Evolutionary conservation across 2,797 vertebrate genomes (phyloP).

Genomic region (Buphagus erythrorhynchus): DNA sequence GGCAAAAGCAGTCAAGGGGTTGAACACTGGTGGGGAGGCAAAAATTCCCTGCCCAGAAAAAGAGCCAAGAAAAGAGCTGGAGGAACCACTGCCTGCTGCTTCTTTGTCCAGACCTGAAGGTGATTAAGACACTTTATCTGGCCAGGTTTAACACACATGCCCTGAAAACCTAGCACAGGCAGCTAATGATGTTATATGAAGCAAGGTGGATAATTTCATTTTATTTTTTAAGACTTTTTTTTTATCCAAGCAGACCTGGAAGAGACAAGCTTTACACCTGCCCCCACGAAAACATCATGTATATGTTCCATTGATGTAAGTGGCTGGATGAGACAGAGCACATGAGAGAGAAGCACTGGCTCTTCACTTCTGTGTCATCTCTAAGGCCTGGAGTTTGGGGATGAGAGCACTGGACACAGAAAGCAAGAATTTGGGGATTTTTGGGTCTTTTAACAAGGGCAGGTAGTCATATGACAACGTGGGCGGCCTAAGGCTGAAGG

Average conservation of each 20-base stretch:
- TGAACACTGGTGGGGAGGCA: not conserved
- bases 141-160: not conserved
- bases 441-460: not conserved
- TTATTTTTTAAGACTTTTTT: not conserved
- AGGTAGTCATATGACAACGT: fast-evolving
- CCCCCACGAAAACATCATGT: fast-evolving
- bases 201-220: fast-evolving
- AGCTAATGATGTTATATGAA: not conserved
- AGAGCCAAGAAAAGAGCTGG: not conserved
- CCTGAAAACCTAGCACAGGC: not conserved
- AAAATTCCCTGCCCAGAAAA: not conserved
- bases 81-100: not conserved
- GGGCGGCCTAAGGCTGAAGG: no score
- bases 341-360: fast-evolving
- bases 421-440: not conserved
- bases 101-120: not conserved
- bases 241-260: not conserved
- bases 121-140: not conserved
- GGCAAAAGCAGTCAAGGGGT: not conserved
- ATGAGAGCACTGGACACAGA: not conserved
- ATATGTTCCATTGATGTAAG: fast-evolving
- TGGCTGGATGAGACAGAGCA: not conserved
- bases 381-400: not conserved
- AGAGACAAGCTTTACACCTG: not conserved
- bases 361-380: not conserved